Evolutionary conservation across 1,140 invertebrate genomes (phyloP), one percentile per base, ranked within the genome.

Genomic region (Galleria mellonella): DNA sequence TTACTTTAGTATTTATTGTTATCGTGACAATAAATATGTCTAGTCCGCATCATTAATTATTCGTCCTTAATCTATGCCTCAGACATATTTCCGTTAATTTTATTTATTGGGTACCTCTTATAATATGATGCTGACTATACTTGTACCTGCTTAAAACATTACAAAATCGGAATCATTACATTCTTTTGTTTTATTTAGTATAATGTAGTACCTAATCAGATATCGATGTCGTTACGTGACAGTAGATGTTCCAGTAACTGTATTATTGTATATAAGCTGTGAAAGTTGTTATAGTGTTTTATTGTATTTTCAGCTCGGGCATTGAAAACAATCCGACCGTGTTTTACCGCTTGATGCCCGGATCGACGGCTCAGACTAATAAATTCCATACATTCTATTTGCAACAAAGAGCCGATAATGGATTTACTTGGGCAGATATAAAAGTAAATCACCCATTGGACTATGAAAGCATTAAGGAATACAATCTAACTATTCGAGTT

Each of bases 361-460:
- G 96, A 51, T 97, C 95, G 9, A 97, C 96, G 35, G 94, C 96
- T 1, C 96, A 98, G 84, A 97, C 96, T 35, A 98, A 98, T 87
- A 97, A 97, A 83, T 94, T 93, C 83, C 94, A 98, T 82, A 97
- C 96, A 33, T 97, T 97, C 86, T 97, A 98, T 84, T 89, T 97
- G 50, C 96, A 97, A 91, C 96, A 97, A 88, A 89, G 96, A 68
- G 90, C 92, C 30, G 95, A 97, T 60, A 94, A 95, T 72, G 93
- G 94, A 15, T 94, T 93, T 56, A 97, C 95, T 55, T 97, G 95
- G 94, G 95, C 95, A 8, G 96, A 97, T 73, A 95, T 98, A 82
- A 96, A 97, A 89, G 96, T 98, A 50, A 97, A 98, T 88, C 96
- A 97, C 89, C 95, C 95, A 9, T 84, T 98, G 56, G 96, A 98